These are phyloP conservation scores for Pangasius sanitwongsei DNA, from an alignment of 2,797 vertebrate species.

Conservation along the genomic window DNA sequence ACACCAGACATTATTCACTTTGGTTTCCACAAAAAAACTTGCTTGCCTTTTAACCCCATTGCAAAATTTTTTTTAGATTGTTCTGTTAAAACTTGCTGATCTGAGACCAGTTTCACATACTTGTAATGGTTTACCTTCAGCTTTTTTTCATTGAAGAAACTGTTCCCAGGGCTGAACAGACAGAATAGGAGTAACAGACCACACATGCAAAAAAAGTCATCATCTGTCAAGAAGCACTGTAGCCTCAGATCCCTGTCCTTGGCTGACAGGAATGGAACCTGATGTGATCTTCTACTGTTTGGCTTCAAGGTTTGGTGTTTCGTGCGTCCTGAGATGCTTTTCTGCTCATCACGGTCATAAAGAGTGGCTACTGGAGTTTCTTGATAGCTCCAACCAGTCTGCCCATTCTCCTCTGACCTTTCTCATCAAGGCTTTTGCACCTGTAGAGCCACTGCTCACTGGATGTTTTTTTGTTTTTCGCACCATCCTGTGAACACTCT, in stretches of 20 bases:
- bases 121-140: neutral
- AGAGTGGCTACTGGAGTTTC: neutral
- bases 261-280: neutral
- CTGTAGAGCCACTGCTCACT: no score
- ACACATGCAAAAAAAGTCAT: neutral
- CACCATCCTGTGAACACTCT: no score
- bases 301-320: neutral
- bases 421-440: no score
- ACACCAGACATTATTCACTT: neutral
- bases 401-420: no score
- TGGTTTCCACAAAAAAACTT: neutral
- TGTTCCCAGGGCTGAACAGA: neutral
- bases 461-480: no score
- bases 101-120: neutral
- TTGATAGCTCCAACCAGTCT: neutral
- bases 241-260: no score
- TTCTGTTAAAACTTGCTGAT: neutral
- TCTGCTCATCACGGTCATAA: neutral
- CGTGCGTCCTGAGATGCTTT: neutral
- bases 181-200: neutral
- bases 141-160: neutral
- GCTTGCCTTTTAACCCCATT: neutral
- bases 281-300: neutral
- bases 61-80: neutral
- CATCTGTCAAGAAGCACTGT: no score